Evolutionary conservation across 2,797 vertebrate genomes (phyloP), one percentile per base, ranked within the genome.

Genomic region (Pangasius mekongensis): DNA sequence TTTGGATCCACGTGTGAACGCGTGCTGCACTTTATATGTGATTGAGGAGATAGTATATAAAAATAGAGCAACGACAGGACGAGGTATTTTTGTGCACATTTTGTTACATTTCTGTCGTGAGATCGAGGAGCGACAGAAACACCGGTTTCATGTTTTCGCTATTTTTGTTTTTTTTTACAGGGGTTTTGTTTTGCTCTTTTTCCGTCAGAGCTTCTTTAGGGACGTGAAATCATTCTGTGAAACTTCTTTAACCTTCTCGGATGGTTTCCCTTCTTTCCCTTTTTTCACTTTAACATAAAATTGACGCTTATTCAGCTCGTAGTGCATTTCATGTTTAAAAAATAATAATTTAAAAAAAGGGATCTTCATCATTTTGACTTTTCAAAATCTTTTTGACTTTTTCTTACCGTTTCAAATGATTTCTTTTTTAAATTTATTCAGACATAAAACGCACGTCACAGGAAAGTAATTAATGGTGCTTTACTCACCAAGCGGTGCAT

Each of bases 21-120:
- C 96, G 96, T 98, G 94, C 96, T 97, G 97, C 98, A 99, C 98
- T 98, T 99, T 99, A 98, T 96, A 97, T 96, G 96, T 95, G n/a
- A 96, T 95, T 88, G 39, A 86, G 80, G 84, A 62, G 49, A 14
- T 33, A 81, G 86, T 16, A 14, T 67, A 36, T 62, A 30, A 54
- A 52, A 2, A 33, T 4, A 66, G 43, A 60, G 74, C 84, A 66
- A 30, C 56, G 20, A 84, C 22, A 30, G 5, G 36, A 85, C 76
- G 56, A 83, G 54, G 80, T 86, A 82, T 91, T 89, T 92, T 58
- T 81, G 22, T 87, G 84, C 90, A 85, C 47, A 56, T 83, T 82
- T 85, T 62, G 62, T 87, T 20, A 60, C n/a, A 8, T 87, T 81
- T 54, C 30, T 87, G 83, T 89, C 16, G 56, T 36, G 71, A n/a